Evolutionary conservation across 1,140 invertebrate species (phyloP).

Genomic region (Pseudachorutes palmiensis): DNA sequence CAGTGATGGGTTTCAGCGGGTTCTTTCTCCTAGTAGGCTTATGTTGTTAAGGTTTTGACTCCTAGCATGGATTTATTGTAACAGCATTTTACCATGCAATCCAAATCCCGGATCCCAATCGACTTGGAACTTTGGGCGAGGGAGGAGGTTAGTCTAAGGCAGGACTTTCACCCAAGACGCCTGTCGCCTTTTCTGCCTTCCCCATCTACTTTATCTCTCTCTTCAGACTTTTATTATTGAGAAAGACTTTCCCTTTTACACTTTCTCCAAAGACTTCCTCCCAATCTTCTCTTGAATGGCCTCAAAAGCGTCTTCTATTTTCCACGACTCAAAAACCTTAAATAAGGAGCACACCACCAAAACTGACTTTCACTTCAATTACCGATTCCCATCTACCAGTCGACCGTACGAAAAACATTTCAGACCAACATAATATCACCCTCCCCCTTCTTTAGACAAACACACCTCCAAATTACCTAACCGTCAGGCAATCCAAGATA

Average conservation of each 20-base stretch:
- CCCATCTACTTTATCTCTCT: not conserved
- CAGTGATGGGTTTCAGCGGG: not conserved
- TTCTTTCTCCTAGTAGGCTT: not conserved
- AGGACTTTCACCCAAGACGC: not conserved
- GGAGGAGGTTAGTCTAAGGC: not conserved
- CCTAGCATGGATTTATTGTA: slow-evolving; percentile 33
- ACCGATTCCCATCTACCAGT: slow-evolving; percentile 19
- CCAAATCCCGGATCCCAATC: not conserved
- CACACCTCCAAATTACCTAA: not conserved
- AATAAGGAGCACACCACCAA: slow-evolving; percentile 9
- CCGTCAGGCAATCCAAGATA: too few relatives aligned
- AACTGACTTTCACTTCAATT: slow-evolving; percentile 32
- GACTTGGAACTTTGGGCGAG: not conserved
- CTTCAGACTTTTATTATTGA: not conserved
- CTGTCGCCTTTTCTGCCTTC: not conserved
- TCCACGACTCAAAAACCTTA: not conserved
- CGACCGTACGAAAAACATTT: not conserved
- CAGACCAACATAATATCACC: not conserved
- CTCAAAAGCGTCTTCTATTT: slow-evolving; percentile 31
- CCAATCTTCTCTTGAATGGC: slow-evolving; percentile 36
- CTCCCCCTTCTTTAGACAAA: not conserved
- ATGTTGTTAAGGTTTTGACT: slow-evolving; percentile 21
- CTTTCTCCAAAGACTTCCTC: slow-evolving; percentile 24
- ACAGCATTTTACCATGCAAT: slow-evolving; percentile 31
- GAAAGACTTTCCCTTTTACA: slow-evolving; percentile 1